phyloP scores from a whole-genome alignment of 2,113 vertebrate species.

The Otolemur garnettii region DNA sequence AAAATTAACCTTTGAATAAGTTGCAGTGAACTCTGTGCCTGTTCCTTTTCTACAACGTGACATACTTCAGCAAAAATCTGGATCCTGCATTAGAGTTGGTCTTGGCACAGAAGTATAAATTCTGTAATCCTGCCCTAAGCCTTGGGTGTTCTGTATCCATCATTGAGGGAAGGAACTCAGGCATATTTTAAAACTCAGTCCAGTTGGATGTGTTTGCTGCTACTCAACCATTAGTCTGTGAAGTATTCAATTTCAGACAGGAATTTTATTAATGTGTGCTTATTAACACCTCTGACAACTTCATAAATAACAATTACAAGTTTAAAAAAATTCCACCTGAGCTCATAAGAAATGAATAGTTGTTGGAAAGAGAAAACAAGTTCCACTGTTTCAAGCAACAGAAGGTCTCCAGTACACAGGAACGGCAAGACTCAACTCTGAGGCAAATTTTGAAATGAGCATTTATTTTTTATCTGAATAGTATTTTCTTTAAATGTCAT shows the following conservation, averaged over 20 bases:
- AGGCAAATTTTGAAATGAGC: conserved; percentile 7
- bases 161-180: conserved; percentile 52
- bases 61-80: conserved; percentile 56
- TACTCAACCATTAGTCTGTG: conserved; percentile 50
- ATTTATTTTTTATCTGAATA: conserved; percentile 54
- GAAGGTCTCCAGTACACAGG: neutral
- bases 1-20: neutral
- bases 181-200: neutral
- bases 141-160: conserved; percentile 23
- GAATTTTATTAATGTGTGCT: conserved; percentile 73
- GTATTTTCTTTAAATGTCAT: conserved; percentile 60
- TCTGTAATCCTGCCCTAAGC: conserved; percentile 64
- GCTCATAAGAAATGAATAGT: conserved; percentile 54
- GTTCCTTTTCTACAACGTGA: neutral
- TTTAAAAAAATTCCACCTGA: conserved; percentile 47
- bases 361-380: conserved; percentile 57
- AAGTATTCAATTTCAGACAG: conserved; percentile 66
- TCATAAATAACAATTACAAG: conserved; percentile 81
- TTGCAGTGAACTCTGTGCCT: neutral
- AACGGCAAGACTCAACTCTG: neutral
- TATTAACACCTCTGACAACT: conserved; percentile 78
- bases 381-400: conserved; percentile 27
- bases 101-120: conserved; percentile 58
- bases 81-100: neutral
- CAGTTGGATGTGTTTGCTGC: conserved; percentile 21